These are phyloP conservation scores for Myzus persicae DNA, from an alignment of 1,140 invertebrate genomes.

Conservation along the genomic window DNA sequence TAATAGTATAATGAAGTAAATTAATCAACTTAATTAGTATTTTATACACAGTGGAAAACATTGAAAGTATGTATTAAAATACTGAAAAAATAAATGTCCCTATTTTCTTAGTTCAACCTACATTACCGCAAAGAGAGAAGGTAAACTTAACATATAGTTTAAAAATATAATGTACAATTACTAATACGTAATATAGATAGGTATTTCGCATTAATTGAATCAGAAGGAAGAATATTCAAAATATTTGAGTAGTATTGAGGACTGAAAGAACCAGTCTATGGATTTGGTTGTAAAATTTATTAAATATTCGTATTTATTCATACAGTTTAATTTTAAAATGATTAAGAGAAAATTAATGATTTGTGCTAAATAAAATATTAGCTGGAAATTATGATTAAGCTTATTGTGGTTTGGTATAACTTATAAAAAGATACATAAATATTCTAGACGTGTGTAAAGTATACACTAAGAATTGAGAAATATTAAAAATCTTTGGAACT, in stretches of 20 bases:
- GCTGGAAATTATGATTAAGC: background rate
- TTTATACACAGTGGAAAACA: background rate
- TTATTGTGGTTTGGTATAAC: background rate
- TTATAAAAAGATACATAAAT: background rate
- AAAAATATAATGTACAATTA: background rate
- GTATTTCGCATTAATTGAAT: background rate
- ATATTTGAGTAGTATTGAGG: background rate
- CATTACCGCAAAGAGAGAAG: background rate
- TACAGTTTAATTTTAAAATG: background rate
- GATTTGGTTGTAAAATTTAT: no score
- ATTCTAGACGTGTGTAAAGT: background rate
- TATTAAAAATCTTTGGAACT: slow-evolving; percentile 26
- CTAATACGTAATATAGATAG: background rate
- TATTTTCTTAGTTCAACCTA: background rate
- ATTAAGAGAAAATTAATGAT: background rate
- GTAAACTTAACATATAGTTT: background rate
- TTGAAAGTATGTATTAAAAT: background rate
- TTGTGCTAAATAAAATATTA: background rate
- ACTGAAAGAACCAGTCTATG: background rate
- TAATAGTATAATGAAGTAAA: background rate
- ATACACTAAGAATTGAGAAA: background rate
- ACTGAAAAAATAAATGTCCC: background rate
- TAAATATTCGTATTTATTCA: background rate
- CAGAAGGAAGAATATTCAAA: background rate
- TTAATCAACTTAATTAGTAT: background rate